These are phyloP conservation scores for Columbina picui DNA, from an alignment of 2,113 vertebrate genomes.

Conservation along the genomic window DNA sequence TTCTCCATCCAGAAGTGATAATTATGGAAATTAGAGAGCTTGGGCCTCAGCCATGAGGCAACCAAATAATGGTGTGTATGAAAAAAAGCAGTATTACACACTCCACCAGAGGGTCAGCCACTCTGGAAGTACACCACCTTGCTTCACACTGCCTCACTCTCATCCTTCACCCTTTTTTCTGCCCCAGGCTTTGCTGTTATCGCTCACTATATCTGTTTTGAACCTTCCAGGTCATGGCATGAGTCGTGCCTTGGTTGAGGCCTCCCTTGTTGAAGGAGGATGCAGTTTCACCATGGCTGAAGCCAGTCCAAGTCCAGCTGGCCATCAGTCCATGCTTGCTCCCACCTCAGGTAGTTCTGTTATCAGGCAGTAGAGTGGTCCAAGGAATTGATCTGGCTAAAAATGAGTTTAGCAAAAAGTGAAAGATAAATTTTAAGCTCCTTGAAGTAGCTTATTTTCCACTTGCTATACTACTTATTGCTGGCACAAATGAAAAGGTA, in stretches of 20 bases:
- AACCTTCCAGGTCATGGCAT: not conserved
- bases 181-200: not conserved
- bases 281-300: not conserved
- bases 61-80: not conserved
- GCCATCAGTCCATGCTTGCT: rapidly evolving
- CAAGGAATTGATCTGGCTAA: not conserved
- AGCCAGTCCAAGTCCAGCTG: not conserved
- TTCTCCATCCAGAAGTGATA: not conserved
- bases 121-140: not conserved
- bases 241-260: not conserved
- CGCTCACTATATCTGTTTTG: not conserved
- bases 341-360: not conserved
- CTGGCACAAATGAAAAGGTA: not conserved
- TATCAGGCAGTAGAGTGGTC: not conserved
- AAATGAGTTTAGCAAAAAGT: not conserved
- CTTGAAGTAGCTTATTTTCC: not conserved
- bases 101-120: rapidly evolving
- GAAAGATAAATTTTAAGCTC: not conserved
- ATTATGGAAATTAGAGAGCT: not conserved
- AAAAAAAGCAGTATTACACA: rapidly evolving
- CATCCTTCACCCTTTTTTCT: not conserved
- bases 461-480: not conserved
- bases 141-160: not conserved
- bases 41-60: not conserved
- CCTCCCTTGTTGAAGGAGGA: not conserved